phyloP scores from a whole-genome alignment of 2,797 vertebrate genomes.

The Selene dorsalis region DNA sequence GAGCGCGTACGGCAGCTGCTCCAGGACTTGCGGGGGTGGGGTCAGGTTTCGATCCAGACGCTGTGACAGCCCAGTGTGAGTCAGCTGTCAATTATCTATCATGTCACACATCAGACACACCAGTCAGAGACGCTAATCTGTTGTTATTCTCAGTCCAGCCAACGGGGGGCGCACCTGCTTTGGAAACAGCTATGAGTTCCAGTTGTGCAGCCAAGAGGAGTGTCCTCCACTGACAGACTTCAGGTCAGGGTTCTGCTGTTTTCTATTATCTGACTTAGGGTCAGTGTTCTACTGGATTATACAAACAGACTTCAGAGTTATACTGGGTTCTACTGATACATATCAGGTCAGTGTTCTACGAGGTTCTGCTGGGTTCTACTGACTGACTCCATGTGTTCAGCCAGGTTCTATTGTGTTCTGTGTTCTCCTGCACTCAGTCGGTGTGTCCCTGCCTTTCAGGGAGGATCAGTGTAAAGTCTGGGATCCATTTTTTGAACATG shows the following conservation, averaged over 20 bases:
- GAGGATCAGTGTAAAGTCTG: slow-evolving; percentile 94
- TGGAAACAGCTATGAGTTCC: slow-evolving; percentile 93
- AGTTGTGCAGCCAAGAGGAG: slow-evolving; percentile 90
- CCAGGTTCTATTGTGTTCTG: background rate
- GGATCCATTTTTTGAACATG: slow-evolving; percentile 92
- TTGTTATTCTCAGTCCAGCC: slow-evolving; percentile 86
- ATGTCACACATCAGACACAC: slow-evolving; percentile 1
- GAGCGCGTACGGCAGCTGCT: slow-evolving; percentile 93
- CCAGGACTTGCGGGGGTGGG: slow-evolving; percentile 92
- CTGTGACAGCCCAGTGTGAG: slow-evolving; percentile 95
- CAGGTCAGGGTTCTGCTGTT: slow-evolving; percentile 67
- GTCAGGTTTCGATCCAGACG: slow-evolving; percentile 90
- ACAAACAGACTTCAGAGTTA: too few species aligned
- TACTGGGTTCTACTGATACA: background rate
- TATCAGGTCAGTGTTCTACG: background rate
- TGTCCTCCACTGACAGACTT: slow-evolving; percentile 91
- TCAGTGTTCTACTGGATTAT: too few species aligned
- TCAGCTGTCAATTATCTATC: slow-evolving; percentile 43
- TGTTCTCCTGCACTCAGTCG: background rate
- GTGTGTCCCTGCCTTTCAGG: slow-evolving; percentile 68
- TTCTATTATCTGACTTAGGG: too few species aligned
- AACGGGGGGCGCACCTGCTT: slow-evolving; percentile 94
- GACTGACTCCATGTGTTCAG: slow-evolving; percentile 20
- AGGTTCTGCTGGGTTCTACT: background rate
- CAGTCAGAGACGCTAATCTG: slow-evolving; percentile 39